These are phyloP conservation scores for Charadrius vociferus DNA, from an alignment of 2,113 vertebrate genomes.

Conservation along the genomic window DNA sequence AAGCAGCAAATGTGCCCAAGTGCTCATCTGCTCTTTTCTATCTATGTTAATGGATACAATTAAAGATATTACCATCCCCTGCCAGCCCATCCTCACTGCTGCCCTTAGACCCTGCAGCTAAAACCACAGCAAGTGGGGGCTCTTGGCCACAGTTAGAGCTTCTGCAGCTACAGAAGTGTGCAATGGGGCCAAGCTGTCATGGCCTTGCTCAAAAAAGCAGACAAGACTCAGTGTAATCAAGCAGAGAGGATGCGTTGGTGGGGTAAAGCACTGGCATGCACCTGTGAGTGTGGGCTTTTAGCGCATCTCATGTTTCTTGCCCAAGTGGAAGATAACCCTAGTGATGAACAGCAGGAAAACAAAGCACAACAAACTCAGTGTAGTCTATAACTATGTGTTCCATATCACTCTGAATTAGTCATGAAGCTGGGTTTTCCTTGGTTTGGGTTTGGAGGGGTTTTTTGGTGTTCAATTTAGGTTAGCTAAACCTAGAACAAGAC, in stretches of 20 bases:
- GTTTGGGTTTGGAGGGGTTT: neutral
- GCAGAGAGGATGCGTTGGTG: neutral
- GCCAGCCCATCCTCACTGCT: neutral
- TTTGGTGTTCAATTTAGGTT: neutral
- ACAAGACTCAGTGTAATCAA: neutral
- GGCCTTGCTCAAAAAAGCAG: neutral
- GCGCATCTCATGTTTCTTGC: neutral
- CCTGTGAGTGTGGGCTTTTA: neutral
- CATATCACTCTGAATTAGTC: neutral
- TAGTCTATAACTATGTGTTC: neutral
- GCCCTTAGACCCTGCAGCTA: neutral
- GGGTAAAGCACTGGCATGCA: neutral
- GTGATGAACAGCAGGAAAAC: neutral
- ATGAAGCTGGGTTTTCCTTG: neutral
- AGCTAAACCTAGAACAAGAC: neutral
- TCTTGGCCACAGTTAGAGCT: rapidly evolving
- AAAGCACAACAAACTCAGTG: neutral
- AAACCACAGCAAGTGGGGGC: neutral
- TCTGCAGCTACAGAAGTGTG: neutral
- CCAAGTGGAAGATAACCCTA: neutral
- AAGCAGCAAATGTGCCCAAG: neutral
- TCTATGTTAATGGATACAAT: neutral
- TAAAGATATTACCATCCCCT: neutral
- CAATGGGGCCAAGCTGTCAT: neutral
- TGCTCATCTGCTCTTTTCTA: neutral